phyloP scores from a whole-genome alignment of 2,797 vertebrate species.

The Simalia tracyae region DNA sequence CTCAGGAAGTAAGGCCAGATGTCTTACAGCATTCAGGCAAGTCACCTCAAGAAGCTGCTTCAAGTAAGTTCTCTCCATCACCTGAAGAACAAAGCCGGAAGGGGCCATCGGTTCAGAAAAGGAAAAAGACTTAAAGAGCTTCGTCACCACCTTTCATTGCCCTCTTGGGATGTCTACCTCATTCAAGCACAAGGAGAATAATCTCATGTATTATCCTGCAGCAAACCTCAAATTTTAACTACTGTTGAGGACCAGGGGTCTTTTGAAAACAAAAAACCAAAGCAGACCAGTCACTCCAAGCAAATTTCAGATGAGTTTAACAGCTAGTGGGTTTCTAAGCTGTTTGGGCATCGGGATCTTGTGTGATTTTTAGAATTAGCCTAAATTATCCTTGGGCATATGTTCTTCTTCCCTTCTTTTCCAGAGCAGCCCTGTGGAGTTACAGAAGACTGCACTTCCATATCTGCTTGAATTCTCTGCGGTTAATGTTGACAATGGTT shows the following conservation, averaged over 20 bases:
- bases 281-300: constrained; percentile 78
- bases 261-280: constrained; percentile 55
- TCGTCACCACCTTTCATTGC: constrained; percentile 60
- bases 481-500: background rate
- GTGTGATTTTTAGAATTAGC: background rate
- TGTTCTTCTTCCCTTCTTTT: background rate
- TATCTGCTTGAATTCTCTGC: background rate
- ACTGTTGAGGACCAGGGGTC: constrained; percentile 80
- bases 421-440: background rate
- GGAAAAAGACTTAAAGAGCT: constrained; percentile 80
- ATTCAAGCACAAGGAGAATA: constrained; percentile 79
- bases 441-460: background rate
- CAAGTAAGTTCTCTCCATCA: constrained; percentile 71
- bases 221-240: constrained; percentile 77
- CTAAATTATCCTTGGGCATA: background rate
- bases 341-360: background rate
- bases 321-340: constrained; percentile 58
- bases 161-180: constrained; percentile 82
- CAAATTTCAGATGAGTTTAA: constrained; percentile 72
- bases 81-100: constrained; percentile 80
- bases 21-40: constrained; percentile 69
- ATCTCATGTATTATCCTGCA: constrained; percentile 69
- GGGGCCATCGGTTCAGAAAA: constrained; percentile 82
- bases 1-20: constrained; percentile 76
- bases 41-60: constrained; percentile 76